phyloP scores from a whole-genome alignment of 2,113 vertebrate species.

The Aix galericulata region DNA sequence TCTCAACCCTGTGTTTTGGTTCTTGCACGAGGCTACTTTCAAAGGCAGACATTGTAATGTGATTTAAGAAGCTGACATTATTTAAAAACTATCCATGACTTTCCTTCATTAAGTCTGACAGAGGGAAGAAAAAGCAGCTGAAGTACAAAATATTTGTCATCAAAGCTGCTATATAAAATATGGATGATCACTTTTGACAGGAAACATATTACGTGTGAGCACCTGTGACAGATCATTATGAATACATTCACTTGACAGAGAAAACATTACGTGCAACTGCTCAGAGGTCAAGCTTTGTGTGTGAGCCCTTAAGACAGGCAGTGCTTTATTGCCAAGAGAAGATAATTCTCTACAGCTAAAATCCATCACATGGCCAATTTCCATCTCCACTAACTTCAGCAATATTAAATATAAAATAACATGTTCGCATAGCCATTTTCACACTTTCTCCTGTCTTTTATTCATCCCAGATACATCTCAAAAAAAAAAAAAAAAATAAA shows the following conservation, averaged over 20 bases:
- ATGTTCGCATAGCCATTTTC: neutral
- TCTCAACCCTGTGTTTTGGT: neutral
- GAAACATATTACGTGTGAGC: slow-evolving; percentile 37
- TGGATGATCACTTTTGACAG: neutral
- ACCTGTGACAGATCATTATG: slow-evolving; percentile 16
- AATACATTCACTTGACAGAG: neutral
- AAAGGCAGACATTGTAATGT: neutral
- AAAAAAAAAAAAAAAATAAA: neutral
- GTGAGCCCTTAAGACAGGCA: neutral
- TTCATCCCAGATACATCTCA: neutral
- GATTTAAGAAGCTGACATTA: slow-evolving; percentile 3
- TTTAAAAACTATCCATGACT: slow-evolving; percentile 10
- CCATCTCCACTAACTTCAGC: neutral
- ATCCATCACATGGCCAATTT: neutral
- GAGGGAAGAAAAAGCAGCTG: slow-evolving; percentile 29
- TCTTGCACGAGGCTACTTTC: neutral
- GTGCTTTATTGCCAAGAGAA: neutral
- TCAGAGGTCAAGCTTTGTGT: slow-evolving; percentile 26
- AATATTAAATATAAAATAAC: neutral
- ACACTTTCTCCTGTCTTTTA: neutral
- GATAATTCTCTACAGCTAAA: neutral
- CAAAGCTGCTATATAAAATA: slow-evolving; percentile 34
- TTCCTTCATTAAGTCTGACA: slow-evolving; percentile 22
- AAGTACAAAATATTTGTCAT: slow-evolving; percentile 54
- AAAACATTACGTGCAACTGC: neutral